Base-by-base conservation (phyloP, 1,140 invertebrate genomes). In the Aphelinus certus region DNA sequence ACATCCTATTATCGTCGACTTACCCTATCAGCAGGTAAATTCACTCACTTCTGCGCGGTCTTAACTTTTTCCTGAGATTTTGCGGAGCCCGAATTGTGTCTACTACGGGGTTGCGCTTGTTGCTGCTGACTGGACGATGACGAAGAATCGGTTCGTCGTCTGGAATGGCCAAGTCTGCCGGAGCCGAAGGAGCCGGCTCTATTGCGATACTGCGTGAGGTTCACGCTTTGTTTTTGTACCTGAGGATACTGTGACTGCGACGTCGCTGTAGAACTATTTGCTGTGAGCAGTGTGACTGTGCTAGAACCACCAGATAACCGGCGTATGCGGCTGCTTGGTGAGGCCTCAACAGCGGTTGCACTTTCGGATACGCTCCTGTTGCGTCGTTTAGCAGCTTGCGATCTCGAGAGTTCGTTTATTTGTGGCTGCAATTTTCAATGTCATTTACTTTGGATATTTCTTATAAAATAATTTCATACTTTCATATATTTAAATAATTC, bases 351-450 rank as follows among this genome's bases (percentile, higher is more conserved):
- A 26, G 80, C 84, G 10, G 84, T 85, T 0, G 83, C 87, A 51
- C 90, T 91, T 75, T 92, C 91, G 0, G 91, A 92, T 1, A 91
- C 88, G 68, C 90, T 91, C 65, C 91, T 88, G 78, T 91, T 89
- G n/a, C 91, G 86, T 57, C 88, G 85, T 47, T 90, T 76, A 26
- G 87, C 84, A 9, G 87, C 86, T 2, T 85, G 81, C 3, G 86
- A 83, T 75, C 85, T 87, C 0, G 86, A 84, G 10, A 90, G 88
- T 70, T 91, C 90, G 72, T 90, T 87, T 80, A 91, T 90, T 79
- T 90, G 87, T 0, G 90, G 90, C 88, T 89, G 74, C 46, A 80
- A 83, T 53, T 53, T 9, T 4, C 4, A 53, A 53, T 53, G 4
- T 4, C 4, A 53, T 53, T 53, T 53, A 53, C 51, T 6, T 53